phyloP scores from a whole-genome alignment of 2,797 vertebrate species.

The Enteromius afrohamiltoni region DNA sequence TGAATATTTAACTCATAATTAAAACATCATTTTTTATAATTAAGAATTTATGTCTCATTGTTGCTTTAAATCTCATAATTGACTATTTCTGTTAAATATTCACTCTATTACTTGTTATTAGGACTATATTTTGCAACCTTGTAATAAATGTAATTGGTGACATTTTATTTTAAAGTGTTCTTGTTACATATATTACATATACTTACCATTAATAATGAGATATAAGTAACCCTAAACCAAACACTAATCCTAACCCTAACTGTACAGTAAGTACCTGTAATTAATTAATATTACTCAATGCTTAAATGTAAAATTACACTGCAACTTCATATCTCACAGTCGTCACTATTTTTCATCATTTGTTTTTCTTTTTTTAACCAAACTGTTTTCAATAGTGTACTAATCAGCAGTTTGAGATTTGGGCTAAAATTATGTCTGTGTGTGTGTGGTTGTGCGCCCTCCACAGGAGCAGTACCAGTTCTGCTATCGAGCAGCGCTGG shows the following conservation, averaged over 20 bases:
- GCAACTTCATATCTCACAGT: too few species aligned
- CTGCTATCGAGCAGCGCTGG: conserved; percentile 96
- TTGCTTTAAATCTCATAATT: not conserved
- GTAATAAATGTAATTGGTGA: not conserved
- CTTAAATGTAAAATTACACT: too few species aligned
- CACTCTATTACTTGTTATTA: not conserved
- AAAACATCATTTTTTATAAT: not conserved
- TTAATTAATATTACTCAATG: too few species aligned
- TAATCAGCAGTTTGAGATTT: not conserved
- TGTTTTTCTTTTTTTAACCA: too few species aligned
- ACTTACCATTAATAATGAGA: too few species aligned
- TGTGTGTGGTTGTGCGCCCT: conserved; percentile 6
- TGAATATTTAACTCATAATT: not conserved
- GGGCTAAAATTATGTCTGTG: not conserved
- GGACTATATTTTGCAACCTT: not conserved
- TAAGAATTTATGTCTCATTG: not conserved
- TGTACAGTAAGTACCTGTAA: too few species aligned
- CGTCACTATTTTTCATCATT: too few species aligned
- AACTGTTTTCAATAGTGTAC: not conserved
- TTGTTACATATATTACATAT: too few species aligned
- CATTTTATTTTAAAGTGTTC: too few species aligned
- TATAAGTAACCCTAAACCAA: too few species aligned
- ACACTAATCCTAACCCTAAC: too few species aligned
- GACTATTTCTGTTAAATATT: not conserved
- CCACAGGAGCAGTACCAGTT: conserved; percentile 97